A percentile compares a stretch with the other conserved stretches of the same genome.
phyloP scores from a whole-genome alignment of 2,888 invertebrate genomes.

The Meiosimyza decipiens region DNA sequence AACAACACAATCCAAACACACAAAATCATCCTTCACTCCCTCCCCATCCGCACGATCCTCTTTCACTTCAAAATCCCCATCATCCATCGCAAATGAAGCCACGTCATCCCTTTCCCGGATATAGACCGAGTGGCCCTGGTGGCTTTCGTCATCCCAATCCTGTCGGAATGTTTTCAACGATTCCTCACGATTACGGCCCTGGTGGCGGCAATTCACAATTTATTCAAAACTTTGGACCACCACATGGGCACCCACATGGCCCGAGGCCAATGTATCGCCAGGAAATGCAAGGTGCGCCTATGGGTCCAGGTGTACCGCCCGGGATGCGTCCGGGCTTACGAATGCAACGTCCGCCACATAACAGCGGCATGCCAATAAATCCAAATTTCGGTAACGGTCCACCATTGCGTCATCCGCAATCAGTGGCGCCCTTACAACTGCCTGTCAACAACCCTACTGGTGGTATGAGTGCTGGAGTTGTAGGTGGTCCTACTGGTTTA shows the following conservation, averaged over 20 bases:
- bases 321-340: slow-evolving; percentile 62
- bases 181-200: slow-evolving; percentile 50
- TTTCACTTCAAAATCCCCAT: slow-evolving; percentile 45
- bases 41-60: slow-evolving; percentile 50
- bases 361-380: slow-evolving; percentile 43
- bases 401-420: slow-evolving; percentile 48
- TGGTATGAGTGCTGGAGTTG: slow-evolving; percentile 19
- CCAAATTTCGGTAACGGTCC: slow-evolving; percentile 55
- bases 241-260: slow-evolving; percentile 43
- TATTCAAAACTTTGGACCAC: slow-evolving; percentile 44
- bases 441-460: slow-evolving; percentile 34
- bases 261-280: slow-evolving; percentile 51
- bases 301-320: slow-evolving; percentile 39
- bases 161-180: slow-evolving; percentile 48
- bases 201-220: slow-evolving; percentile 46
- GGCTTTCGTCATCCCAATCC: slow-evolving; percentile 52
- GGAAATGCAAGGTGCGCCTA: slow-evolving; percentile 44
- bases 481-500: neutral
- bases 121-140: slow-evolving; percentile 55
- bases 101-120: slow-evolving; percentile 54
- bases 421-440: slow-evolving; percentile 46
- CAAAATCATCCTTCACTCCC: slow-evolving; percentile 36
- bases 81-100: slow-evolving; percentile 50
- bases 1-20: slow-evolving; percentile 35
- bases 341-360: slow-evolving; percentile 68